Evolutionary conservation across 1,140 invertebrate genomes (phyloP).

Genomic region (Lutraria rhynchaena): DNA sequence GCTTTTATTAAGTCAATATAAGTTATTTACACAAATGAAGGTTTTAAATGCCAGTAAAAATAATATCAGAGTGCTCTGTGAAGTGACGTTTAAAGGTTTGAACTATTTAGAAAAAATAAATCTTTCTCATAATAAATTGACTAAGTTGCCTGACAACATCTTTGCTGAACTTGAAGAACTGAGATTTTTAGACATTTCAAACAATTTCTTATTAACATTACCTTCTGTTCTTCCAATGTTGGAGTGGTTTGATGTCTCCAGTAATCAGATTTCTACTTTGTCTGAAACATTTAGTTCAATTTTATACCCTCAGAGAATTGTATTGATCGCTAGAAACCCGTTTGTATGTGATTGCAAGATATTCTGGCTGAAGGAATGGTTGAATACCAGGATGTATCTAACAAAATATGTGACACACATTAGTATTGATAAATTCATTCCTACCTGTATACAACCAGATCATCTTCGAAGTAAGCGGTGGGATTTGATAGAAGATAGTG

Average conservation of each 20-base stretch:
- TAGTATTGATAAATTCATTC: constrained; percentile 5
- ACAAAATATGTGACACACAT: constrained; percentile 5
- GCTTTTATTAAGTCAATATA: not conserved
- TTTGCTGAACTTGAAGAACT: constrained; percentile 2
- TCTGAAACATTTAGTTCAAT: constrained; percentile 28
- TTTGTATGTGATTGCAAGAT: constrained; percentile 16
- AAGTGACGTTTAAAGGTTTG: not conserved
- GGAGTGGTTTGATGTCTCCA: constrained; percentile 32
- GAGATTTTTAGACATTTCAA: constrained; percentile 14
- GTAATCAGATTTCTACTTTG: constrained; percentile 7
- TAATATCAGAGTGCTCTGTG: not conserved
- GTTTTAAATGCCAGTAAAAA: constrained; percentile 16
- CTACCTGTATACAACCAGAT: not conserved
- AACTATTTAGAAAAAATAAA: constrained; percentile 11
- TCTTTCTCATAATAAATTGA: constrained; percentile 1
- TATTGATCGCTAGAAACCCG: constrained; percentile 14
- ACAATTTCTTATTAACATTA: constrained; percentile 3
- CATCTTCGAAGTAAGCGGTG: not conserved
- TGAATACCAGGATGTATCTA: constrained; percentile 16
- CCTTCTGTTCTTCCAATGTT: constrained; percentile 21
- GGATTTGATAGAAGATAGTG: constrained; percentile 8
- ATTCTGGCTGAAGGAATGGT: constrained; percentile 29
- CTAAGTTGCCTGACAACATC: not conserved
- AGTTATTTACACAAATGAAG: not conserved
- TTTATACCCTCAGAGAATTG: constrained; percentile 21